Evolutionary conservation across 2,113 vertebrate genomes (phyloP), one percentile per base, ranked within the genome.

Genomic region (Cavia porcellus): DNA sequence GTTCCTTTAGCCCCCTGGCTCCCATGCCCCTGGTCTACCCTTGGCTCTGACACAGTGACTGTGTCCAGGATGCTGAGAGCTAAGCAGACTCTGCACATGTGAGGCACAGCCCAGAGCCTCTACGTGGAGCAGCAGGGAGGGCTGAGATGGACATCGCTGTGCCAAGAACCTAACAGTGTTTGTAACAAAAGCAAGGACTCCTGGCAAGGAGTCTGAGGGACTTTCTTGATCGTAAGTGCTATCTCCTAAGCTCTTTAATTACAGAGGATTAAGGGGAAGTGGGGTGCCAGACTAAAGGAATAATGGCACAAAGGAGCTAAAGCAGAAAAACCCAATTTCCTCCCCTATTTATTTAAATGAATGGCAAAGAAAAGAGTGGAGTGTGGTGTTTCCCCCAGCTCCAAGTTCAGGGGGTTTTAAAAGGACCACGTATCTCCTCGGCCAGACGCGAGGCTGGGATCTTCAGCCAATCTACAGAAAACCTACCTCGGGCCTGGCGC

Each of bases 291-390:
- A 87, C 95, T 91, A 91, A 97, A 97, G 92, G 96, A 96, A 89
- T 97, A 98, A 97, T 93, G 96, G 84, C 89, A 95, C 17, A 35
- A 22, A 96, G 88, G 98, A 98, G 96, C 72, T 52, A 95, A 98
- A 96, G 98, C 97, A 97, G 97, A 98, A 98, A 98, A 97, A 79
- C 77, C 32, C 66, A 57, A 74, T 98, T 98, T 98, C 90, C 96
- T 97, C 95, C 92, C 94, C 84, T 93, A 30, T 97, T 96, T 98
- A 97, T 98, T 98, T 97, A 98, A 98, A 97, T 97, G 95, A 95
- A 95, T 96, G 91, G 47, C 81, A 89, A 95, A 94, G 74, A 59
- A 81, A 89, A 95, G 80, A 89, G 96, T 82, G 74, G 86, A 89
- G 38, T 77, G 55, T 96, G 89, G 68, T 42, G 0, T 1, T 96